A percentile compares a stretch with the other conserved stretches of the same genome.
These are phyloP conservation scores for Cyprinodon variegatus DNA, from an alignment of 2,113 vertebrate genomes.

Conservation along the genomic window DNA sequence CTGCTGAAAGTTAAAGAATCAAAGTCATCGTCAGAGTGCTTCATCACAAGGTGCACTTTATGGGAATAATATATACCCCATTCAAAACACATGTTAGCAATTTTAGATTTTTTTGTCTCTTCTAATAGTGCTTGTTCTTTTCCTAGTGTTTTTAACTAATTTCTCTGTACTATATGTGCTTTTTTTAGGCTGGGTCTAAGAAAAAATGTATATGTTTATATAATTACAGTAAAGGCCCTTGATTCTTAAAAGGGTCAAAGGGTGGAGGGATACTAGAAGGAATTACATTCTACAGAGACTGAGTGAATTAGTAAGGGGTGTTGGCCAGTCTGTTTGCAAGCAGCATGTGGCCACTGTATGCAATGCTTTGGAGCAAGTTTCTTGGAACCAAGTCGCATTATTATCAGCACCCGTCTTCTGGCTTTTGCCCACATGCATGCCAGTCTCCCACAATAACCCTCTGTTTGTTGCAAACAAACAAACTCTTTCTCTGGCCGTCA, in stretches of 20 bases:
- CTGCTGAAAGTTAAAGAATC: too few species aligned
- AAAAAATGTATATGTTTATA: too few species aligned
- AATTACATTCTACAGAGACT: not conserved
- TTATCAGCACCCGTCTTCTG: conserved; percentile 24
- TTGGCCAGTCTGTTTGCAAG: not conserved
- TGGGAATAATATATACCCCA: too few species aligned
- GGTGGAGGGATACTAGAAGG: conserved; percentile 14
- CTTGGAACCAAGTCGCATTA: conserved; percentile 23
- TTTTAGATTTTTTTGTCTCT: too few species aligned
- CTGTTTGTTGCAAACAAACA: conserved; percentile 59
- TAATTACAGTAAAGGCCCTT: too few species aligned
- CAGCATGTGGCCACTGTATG: conserved; percentile 8
- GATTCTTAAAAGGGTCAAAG: conserved; percentile 19
- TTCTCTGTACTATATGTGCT: too few species aligned
- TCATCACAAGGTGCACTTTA: too few species aligned
- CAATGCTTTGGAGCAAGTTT: conserved; percentile 2
- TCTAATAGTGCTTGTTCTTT: too few species aligned
- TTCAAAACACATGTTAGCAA: too few species aligned
- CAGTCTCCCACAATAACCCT: conserved; percentile 47
- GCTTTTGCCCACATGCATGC: conserved; percentile 27
- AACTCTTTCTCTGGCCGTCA: conserved; percentile 39
- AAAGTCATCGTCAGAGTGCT: too few species aligned
- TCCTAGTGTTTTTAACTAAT: too few species aligned
- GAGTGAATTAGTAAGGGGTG: conserved; percentile 4
- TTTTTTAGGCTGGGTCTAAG: too few species aligned